Evolutionary conservation across 2,888 invertebrate genomes (phyloP), one percentile per base, ranked within the genome.

Genomic region (Margaritifera margaritifera): DNA sequence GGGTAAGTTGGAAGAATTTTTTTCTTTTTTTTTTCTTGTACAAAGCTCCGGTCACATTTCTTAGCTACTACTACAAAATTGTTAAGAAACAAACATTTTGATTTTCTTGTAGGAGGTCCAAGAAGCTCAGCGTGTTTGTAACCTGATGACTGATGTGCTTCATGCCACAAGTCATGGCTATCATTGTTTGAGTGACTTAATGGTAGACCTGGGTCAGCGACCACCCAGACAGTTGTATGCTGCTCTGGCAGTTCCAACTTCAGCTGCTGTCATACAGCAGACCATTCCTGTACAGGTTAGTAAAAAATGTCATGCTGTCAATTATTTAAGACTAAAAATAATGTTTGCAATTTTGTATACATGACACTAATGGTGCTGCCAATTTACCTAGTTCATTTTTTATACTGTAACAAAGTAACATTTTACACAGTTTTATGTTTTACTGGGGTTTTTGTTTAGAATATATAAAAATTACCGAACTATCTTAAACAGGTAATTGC

Each of bases 151-250:
- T 0, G 95, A 95, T 88, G 92, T 94, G 31, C 91, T 96, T 85
- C 98, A 98, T 88, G 94, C 93, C 79, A 91, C 97, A 81, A 93
- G 96, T 3, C 98, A 98, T 86, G 94, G 95, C 2, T 95, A 95
- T 89, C 98, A 98, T 87, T 94, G 95, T 1, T 91, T 96, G 61
- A 96, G 96, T 84, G 97, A 98, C 87, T 92, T 97, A 62, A 94
- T 94, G 88, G 92, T 95, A 61, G 93, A 95, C 84, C 92, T 94
- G 74, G 91, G 92, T 51, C 92, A 92, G 78, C 91, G 92, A 6
- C 92, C 94, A 6, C 95, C 95, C 0, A 91, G 95, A 70, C 92
- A 92, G 71, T 91, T 95, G 50, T 78, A 79, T 52, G 86, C 86
- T 20, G 77, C 81, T 25, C 75, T 81, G 63, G 74, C 77, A n/a